These are phyloP conservation scores for Ciona savignyi DNA, from an alignment of 23 tunicate genomes.

Conservation along the genomic window DNA sequence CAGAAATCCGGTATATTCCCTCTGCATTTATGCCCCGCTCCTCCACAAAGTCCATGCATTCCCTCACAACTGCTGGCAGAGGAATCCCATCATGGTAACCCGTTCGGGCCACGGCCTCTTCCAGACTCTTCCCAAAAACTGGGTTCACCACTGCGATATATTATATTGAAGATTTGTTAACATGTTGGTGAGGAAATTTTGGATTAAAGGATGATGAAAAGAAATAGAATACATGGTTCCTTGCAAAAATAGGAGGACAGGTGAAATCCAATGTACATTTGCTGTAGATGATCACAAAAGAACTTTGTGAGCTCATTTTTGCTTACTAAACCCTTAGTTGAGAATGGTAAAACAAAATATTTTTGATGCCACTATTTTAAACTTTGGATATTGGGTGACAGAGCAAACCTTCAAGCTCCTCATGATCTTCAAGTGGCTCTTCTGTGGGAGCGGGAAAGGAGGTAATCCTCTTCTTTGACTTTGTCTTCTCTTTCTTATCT, in stretches of 20 bases:
- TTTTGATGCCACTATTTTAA: too few species aligned
- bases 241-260: too few species aligned
- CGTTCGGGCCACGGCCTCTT: slow-evolving; percentile 70
- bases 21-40: slow-evolving; percentile 50
- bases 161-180: too few species aligned
- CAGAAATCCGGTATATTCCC: slow-evolving; percentile 87
- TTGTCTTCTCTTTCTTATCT: slow-evolving; percentile 62
- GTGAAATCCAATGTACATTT: too few species aligned
- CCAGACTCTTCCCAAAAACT: slow-evolving; percentile 52
- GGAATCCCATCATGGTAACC: slow-evolving; percentile 69
- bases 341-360: too few species aligned
- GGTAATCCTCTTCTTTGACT: slow-evolving; percentile 37
- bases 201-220: too few species aligned
- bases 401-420: slow-evolving; percentile 15
- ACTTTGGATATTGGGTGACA: too few species aligned
- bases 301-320: too few species aligned
- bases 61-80: slow-evolving; percentile 72
- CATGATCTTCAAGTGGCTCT: slow-evolving; percentile 25
- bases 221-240: too few species aligned
- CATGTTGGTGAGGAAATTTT: too few species aligned
- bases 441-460: slow-evolving; percentile 32
- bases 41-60: slow-evolving; percentile 69
- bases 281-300: too few species aligned
- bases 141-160: slow-evolving; percentile 40
- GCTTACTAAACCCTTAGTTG: too few species aligned